These are phyloP conservation scores for Paratrypauchen microcephalus DNA, from an alignment of 2,797 vertebrate species.

Conservation along the genomic window DNA sequence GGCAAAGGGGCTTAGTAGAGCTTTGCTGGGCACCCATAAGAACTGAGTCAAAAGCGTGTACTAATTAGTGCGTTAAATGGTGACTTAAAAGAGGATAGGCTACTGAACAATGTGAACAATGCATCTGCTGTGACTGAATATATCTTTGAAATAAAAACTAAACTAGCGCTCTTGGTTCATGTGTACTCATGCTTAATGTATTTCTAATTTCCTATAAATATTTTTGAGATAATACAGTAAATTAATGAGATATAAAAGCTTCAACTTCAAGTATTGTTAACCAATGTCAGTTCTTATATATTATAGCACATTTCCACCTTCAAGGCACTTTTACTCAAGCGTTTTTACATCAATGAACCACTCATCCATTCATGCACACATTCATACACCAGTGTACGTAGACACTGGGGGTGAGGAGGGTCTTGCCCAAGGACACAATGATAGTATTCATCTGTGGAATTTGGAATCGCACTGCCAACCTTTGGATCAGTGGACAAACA, in stretches of 20 bases:
- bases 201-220: not conserved
- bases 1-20: constrained; percentile 28
- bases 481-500: no score
- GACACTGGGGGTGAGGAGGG: no score
- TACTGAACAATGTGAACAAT: not conserved
- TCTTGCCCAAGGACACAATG: no score
- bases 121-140: no score
- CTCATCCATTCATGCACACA: no score
- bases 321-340: no score
- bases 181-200: not conserved
- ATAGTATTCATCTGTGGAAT: no score
- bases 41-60: constrained; percentile 13
- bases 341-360: no score
- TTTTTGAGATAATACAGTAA: not conserved
- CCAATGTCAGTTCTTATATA: not conserved
- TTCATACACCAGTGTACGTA: no score
- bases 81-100: not conserved
- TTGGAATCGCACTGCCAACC: no score
- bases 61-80: not conserved
- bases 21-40: constrained; percentile 25
- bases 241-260: not conserved
- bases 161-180: not conserved
- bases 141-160: not conserved
- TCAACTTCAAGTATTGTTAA: not conserved
- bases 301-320: no score